These are phyloP conservation scores for Perizoma flavofasciatum DNA, from an alignment of 2,888 invertebrate species.

Conservation along the genomic window DNA sequence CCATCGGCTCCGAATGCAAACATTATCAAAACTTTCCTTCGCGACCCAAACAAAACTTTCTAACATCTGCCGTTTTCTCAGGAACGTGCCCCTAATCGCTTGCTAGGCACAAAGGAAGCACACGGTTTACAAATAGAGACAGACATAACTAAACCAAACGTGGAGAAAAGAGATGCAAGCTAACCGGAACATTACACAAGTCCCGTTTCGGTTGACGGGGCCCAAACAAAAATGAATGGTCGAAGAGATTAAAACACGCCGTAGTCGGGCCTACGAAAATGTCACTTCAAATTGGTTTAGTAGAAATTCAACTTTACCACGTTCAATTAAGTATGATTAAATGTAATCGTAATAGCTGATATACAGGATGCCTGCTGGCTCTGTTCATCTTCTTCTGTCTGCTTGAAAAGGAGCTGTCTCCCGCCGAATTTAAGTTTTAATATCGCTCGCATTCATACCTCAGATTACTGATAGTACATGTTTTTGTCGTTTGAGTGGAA, in stretches of 20 bases:
- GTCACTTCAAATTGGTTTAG: constrained; percentile 8
- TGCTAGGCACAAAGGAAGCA: constrained; percentile 65
- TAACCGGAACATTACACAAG: constrained; percentile 78
- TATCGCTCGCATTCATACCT: not conserved
- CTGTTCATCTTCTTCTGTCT: not conserved
- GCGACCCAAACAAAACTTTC: constrained; percentile 63
- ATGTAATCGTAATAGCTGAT: not conserved
- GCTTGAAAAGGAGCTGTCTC: not conserved
- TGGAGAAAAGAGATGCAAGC: constrained; percentile 49
- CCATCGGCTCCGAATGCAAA: constrained; percentile 46
- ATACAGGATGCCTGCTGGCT: not conserved
- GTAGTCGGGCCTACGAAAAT: constrained; percentile 42
- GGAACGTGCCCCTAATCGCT: constrained; percentile 80
- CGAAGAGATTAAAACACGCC: constrained; percentile 76
- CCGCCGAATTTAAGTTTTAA: not conserved
- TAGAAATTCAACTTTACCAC: not conserved
- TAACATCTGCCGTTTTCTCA: constrained; percentile 82
- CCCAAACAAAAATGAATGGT: constrained; percentile 78
- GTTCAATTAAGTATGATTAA: not conserved
- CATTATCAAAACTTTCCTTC: constrained; percentile 65
- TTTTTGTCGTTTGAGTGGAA: constrained; percentile 6
- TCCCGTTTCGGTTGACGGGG: constrained; percentile 76
- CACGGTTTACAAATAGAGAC: constrained; percentile 59
- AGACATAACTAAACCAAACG: constrained; percentile 24
- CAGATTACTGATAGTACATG: not conserved